Percentiles rank a stretch among this genome's conserved stretches.
Evolutionary conservation across 2,888 invertebrate species (phyloP).

Genomic region (Antheraea assamensis): DNA sequence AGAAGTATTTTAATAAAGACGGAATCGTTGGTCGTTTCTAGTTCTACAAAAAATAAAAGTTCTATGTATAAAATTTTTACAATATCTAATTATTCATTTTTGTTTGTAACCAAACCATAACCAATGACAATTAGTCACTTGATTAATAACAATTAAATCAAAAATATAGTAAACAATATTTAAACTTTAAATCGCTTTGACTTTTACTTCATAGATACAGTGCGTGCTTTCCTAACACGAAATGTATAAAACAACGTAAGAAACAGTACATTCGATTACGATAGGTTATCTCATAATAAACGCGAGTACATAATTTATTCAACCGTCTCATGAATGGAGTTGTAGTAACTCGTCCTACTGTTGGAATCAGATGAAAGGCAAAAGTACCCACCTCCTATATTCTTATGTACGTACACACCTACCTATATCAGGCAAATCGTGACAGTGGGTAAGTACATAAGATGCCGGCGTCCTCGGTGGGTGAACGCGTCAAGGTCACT

Average conservation of each 20-base stretch:
- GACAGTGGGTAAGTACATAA: slow-evolving; percentile 61
- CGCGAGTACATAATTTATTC: slow-evolving; percentile 32
- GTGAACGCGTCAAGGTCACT: slow-evolving; percentile 63
- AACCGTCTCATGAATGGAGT: slow-evolving; percentile 40
- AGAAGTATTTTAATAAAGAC: too few species aligned
- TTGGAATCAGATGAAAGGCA: slow-evolving; percentile 36
- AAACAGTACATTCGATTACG: slow-evolving; percentile 9
- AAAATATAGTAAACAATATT: too few species aligned
- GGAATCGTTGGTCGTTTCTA: too few species aligned
- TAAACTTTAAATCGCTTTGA: too few species aligned
- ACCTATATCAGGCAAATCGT: slow-evolving; percentile 45
- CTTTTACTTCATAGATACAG: neutral
- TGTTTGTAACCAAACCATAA: neutral
- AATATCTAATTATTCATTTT: neutral
- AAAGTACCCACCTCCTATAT: slow-evolving; percentile 31
- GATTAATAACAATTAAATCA: neutral
- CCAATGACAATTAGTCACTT: neutral
- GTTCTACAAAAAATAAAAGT: neutral
- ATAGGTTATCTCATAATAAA: slow-evolving; percentile 3
- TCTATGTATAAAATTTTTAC: neutral
- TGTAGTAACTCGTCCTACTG: slow-evolving; percentile 32
- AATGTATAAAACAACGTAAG: neutral
- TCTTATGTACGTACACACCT: slow-evolving; percentile 32
- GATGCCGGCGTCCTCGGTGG: slow-evolving; percentile 58
- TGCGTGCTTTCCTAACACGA: neutral